Conservation (phyloP, 2,888 invertebrate species). For the Melinopterus prodromus region DNA sequence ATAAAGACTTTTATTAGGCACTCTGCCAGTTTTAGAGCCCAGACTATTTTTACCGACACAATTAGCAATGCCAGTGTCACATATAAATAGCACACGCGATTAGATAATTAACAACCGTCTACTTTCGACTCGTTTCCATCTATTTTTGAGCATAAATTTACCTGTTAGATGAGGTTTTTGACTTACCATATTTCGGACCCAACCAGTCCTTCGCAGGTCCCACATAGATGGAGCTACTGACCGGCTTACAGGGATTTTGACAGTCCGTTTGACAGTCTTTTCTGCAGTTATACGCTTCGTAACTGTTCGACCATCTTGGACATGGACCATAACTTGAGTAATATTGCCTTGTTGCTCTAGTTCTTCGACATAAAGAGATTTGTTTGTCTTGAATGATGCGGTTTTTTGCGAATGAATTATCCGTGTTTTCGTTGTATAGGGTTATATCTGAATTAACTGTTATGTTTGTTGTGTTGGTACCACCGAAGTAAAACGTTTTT, state of each 20-base stretch:
- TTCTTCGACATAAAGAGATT: constrained; percentile 27
- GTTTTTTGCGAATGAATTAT: constrained; percentile 32
- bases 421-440: background rate
- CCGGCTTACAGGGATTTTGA: constrained; percentile 34
- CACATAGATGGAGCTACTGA: constrained; percentile 27
- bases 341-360: constrained; percentile 29
- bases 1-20: constrained; percentile 26
- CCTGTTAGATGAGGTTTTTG: constrained; percentile 16
- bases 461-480: constrained; percentile 12
- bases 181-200: constrained; percentile 44
- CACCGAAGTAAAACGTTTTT: constrained; percentile 16
- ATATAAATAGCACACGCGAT: constrained; percentile 30
- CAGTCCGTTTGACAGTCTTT: constrained; percentile 22
- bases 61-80: constrained; percentile 38
- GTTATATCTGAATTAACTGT: constrained; percentile 8
- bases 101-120: constrained; percentile 15
- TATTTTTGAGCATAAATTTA: background rate
- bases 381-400: constrained; percentile 33
- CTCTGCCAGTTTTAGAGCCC: constrained; percentile 18
- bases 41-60: constrained; percentile 28
- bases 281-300: constrained; percentile 35
- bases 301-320: constrained; percentile 34
- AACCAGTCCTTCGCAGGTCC: constrained; percentile 39
- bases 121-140: background rate
- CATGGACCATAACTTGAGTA: constrained; percentile 29